These are phyloP conservation scores for Sturnira hondurensis DNA, from an alignment of 2,113 vertebrate species.

Conservation along the genomic window DNA sequence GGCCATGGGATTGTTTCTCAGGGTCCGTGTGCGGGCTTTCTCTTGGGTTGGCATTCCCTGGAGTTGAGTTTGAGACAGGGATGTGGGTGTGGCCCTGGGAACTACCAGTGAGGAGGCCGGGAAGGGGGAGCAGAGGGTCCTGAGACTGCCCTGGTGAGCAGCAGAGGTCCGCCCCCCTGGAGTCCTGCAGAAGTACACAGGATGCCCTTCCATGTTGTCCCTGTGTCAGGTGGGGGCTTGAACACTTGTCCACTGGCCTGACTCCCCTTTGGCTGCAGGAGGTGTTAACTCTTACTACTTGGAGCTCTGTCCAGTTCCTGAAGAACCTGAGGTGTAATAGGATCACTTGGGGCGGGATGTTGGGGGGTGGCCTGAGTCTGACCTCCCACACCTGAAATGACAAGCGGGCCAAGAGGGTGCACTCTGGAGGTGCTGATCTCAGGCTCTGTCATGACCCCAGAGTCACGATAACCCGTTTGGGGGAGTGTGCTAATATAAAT, in stretches of 20 bases:
- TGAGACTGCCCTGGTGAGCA: not conserved
- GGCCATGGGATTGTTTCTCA: not conserved
- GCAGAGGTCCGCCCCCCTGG: not conserved
- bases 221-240: not conserved
- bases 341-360: not conserved
- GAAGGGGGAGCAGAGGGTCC: not conserved
- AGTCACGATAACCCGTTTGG: not conserved
- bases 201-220: not conserved
- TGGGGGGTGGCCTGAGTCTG: not conserved
- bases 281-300: not conserved
- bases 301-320: not conserved
- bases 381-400: not conserved
- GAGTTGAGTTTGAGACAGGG: not conserved
- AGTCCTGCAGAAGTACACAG: not conserved
- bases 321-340: not conserved
- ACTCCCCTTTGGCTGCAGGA: not conserved
- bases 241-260: not conserved
- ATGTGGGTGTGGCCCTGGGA: not conserved
- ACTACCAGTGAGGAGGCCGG: not conserved
- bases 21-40: not conserved
- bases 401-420: not conserved
- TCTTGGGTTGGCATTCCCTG: not conserved
- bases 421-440: not conserved
- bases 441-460: not conserved
- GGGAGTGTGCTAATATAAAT: not conserved